Conservation (phyloP, 1,140 invertebrate genomes). For the Bactericera cockerelli region DNA sequence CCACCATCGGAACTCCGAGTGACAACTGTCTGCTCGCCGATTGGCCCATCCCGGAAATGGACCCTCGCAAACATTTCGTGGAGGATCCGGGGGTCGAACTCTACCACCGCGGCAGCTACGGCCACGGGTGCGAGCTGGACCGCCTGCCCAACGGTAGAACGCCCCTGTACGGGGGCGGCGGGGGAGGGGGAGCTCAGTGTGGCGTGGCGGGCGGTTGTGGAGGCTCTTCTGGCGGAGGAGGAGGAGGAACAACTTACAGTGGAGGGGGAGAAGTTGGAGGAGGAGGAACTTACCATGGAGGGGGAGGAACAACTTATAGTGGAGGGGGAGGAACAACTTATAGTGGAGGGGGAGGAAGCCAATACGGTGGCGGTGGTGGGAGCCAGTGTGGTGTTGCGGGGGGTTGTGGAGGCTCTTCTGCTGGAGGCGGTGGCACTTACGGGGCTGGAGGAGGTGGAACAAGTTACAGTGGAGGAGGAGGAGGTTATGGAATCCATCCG, state of each 20-base stretch:
- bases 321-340: no score
- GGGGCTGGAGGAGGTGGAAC: no score
- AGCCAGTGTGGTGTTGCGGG: no score
- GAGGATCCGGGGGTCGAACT: constrained; percentile 48
- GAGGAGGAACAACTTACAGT: neutral
- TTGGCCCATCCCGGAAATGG: constrained; percentile 44
- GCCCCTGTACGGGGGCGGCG: neutral
- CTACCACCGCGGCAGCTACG: constrained; percentile 60
- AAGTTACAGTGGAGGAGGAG: no score
- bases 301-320: no score
- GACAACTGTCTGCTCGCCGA: constrained; percentile 59
- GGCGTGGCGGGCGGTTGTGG: neutral
- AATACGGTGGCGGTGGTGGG: no score
- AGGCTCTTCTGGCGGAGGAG: neutral
- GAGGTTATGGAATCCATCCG: neutral
- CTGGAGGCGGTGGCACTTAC: no score
- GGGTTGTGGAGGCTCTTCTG: no score
- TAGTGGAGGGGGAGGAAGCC: no score
- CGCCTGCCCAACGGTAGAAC: constrained; percentile 19
- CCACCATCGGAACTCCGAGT: constrained; percentile 38
- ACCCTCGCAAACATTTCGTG: constrained; percentile 36
- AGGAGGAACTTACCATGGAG: neutral
- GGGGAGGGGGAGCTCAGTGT: neutral
- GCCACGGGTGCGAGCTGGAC: constrained; percentile 54
- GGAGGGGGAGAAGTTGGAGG: neutral